phyloP scores from a whole-genome alignment of 2,113 vertebrate species.

The Perccottus glenii region DNA sequence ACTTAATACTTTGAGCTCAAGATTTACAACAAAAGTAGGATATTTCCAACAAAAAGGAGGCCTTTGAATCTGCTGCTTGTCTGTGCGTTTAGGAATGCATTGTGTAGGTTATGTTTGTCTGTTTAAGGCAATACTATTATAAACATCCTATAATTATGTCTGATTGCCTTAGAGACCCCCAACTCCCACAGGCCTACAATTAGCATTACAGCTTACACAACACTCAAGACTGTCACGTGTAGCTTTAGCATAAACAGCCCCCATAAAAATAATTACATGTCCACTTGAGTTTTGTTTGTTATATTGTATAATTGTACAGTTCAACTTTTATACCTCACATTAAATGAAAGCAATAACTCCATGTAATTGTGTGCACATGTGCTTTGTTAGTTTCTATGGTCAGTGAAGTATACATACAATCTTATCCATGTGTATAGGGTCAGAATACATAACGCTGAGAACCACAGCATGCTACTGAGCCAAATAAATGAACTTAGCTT shows the following conservation, averaged over 20 bases:
- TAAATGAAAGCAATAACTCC: slow-evolving; percentile 14
- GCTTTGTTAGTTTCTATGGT: background rate
- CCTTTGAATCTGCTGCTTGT: background rate
- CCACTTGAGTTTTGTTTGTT: background rate
- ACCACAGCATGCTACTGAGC: slow-evolving; percentile 9
- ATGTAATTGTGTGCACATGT: slow-evolving; percentile 9
- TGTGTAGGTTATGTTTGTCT: slow-evolving; percentile 35
- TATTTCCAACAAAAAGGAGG: slow-evolving; percentile 1
- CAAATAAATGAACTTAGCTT: slow-evolving; percentile 23
- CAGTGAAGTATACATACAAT: background rate
- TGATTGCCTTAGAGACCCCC: slow-evolving; percentile 36
- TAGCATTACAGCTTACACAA: slow-evolving; percentile 1
- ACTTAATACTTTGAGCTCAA: slow-evolving; percentile 5
- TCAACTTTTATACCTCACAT: background rate
- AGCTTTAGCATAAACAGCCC: slow-evolving; percentile 4
- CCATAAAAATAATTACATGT: slow-evolving; percentile 31
- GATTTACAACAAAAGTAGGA: background rate
- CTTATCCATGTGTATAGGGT: background rate
- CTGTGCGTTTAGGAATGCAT: slow-evolving; percentile 3
- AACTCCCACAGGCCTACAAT: slow-evolving; percentile 29
- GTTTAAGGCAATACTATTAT: slow-evolving; percentile 33
- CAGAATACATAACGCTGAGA: slow-evolving; percentile 15
- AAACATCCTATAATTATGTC: slow-evolving; percentile 54
- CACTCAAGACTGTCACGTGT: slow-evolving; percentile 21
- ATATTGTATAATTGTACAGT: slow-evolving; percentile 1